These are phyloP conservation scores for Bos indicus DNA, from an alignment of 2,113 vertebrate species.

Conservation along the genomic window DNA sequence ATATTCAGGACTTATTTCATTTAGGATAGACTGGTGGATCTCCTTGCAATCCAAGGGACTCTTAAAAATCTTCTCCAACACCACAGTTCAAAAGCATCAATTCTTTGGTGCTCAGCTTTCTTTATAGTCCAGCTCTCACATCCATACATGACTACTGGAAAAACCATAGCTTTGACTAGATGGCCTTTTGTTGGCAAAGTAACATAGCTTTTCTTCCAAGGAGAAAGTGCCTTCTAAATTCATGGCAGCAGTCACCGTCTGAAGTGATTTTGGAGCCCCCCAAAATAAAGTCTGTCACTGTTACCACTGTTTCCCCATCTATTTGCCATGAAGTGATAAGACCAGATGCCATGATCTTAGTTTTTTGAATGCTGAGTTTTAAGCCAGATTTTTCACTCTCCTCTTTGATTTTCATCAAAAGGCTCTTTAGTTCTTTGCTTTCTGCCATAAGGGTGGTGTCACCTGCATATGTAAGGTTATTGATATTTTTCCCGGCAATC, in stretches of 20 bases:
- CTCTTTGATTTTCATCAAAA: background rate
- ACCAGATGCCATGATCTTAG: background rate
- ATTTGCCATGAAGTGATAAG: background rate
- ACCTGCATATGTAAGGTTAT: background rate
- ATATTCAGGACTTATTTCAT: background rate
- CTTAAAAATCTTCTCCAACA: background rate
- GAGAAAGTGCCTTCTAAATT: background rate
- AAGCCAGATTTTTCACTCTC: background rate
- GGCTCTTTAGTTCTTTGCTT: background rate
- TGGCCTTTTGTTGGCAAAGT: background rate
- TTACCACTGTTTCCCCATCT: background rate
- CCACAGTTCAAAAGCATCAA: background rate
- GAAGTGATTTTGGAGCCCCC: background rate
- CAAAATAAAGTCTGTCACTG: background rate
- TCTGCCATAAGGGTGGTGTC: background rate
- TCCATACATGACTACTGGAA: background rate
- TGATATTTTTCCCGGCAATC: accelerated
- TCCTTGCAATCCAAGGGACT: background rate
- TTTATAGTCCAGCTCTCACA: background rate
- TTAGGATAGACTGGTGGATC: background rate
- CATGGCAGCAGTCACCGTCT: background rate
- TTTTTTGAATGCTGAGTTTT: background rate
- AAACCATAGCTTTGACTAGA: background rate
- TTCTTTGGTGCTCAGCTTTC: background rate
- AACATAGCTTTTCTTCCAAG: background rate